Evolutionary conservation across 1,140 invertebrate genomes (phyloP), one percentile per base, ranked within the genome.

Genomic region (Caenorhabditis latens): DNA sequence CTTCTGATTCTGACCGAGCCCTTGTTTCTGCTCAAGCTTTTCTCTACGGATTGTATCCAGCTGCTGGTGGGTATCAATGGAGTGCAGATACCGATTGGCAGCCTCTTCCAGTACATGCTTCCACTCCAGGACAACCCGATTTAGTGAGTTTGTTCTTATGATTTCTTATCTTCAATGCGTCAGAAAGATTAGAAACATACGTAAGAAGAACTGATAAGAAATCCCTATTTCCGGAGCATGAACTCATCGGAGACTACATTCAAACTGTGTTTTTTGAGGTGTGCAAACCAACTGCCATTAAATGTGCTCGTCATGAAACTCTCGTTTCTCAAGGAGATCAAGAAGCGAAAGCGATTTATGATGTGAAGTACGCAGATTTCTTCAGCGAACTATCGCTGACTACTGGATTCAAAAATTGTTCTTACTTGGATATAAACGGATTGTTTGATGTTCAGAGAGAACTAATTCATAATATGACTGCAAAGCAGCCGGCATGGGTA

Each of bases 1-100:
- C 88, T 16, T 84, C 88, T 9, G 87, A 89, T 48, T 83, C 89
- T 61, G 85, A 82, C 8, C 84, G 88, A 40, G 88, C 88, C 9
- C 40, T 89, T 9, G 79, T 83, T 1, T 83, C 71, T 57, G 88
- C 88, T 0, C 87, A 89, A 84, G 63, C 84, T 5, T 84, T 89
- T 46, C 87, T 86, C 16, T 82, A 61, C 21, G 87, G 86, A 6
- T 43, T 89, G 32, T 89, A 89, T 61, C 88, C 88, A 11, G 82
- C 84, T 53, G 57, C 82, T 13, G 63, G 63, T 2, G 46, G 46
- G 1, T 79, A 79, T 48, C 71, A 79, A 79, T 79, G 71, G 71
- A 79, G 46, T 24, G 43, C 71, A 24, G 71, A 79, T 24, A 67
- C 48, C 7, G 48, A 57, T 32, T 88, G 88, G 88, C 84, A 86